These are phyloP conservation scores for Drosophila busckii DNA, from an alignment of 1,140 invertebrate species.

Conservation along the genomic window DNA sequence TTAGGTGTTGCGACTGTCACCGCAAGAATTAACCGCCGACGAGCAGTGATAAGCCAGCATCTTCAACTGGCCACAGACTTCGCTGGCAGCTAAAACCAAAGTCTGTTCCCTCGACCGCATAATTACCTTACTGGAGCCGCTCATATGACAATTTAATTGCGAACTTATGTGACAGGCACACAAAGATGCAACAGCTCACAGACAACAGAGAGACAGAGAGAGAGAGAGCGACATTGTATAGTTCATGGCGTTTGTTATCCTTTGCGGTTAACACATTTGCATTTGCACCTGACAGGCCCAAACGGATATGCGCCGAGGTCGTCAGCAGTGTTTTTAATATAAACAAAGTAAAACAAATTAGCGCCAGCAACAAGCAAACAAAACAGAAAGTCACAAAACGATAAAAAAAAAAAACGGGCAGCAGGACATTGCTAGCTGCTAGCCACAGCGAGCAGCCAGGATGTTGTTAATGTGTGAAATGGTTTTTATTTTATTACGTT, in stretches of 20 bases:
- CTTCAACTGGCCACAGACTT: conserved; percentile 26
- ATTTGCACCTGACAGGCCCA: conserved; percentile 25
- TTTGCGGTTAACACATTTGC: conserved; percentile 71
- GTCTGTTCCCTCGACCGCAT: conserved; percentile 44
- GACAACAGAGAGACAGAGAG: background rate
- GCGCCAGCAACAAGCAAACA: conserved; percentile 36
- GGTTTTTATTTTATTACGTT: conserved; percentile 54
- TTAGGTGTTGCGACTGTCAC: conserved; percentile 22
- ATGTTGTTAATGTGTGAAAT: conserved; percentile 45
- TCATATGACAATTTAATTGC: conserved; percentile 74
- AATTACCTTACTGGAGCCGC: conserved; percentile 56
- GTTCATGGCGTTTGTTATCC: conserved; percentile 59
- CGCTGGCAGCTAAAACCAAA: conserved; percentile 33
- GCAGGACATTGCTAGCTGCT: too few species aligned
- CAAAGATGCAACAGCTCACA: conserved; percentile 29
- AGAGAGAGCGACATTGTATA: conserved; percentile 14
- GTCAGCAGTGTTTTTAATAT: conserved; percentile 74
- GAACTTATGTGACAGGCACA: conserved; percentile 59
- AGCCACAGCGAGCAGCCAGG: conserved; percentile 1
- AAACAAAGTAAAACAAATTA: conserved; percentile 78
- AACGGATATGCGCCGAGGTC: conserved; percentile 24
- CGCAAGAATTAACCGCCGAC: conserved; percentile 37
- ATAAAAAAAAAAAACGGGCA: background rate
- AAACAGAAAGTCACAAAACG: conserved; percentile 7
- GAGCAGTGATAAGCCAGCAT: conserved; percentile 35